These are phyloP conservation scores for Rhea americana DNA, from an alignment of 2,113 vertebrate species.

Conservation along the genomic window DNA sequence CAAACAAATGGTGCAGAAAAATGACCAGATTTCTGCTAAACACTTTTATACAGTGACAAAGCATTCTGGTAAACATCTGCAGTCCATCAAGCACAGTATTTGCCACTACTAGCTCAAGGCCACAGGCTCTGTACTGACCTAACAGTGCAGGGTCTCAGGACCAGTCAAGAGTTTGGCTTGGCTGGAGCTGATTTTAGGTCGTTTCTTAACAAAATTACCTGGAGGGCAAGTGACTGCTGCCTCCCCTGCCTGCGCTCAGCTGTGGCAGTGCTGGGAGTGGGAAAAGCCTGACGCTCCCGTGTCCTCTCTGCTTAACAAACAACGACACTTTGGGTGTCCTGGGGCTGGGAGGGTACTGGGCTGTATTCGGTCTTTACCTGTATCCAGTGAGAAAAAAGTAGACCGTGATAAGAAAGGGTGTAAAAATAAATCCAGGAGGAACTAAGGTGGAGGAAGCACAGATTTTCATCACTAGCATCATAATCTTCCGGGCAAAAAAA, in stretches of 20 bases:
- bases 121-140: background rate
- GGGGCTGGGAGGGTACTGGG: background rate
- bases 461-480: background rate
- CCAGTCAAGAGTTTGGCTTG: background rate
- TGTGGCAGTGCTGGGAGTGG: background rate
- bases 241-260: rapidly evolving
- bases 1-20: background rate
- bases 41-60: background rate
- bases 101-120: background rate
- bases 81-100: background rate
- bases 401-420: background rate
- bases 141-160: background rate
- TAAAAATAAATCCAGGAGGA: background rate
- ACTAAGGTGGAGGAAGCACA: background rate
- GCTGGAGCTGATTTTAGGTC: background rate
- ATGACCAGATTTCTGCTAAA: background rate
- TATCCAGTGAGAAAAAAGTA: background rate
- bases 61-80: background rate
- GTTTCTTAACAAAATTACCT: background rate
- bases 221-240: background rate
- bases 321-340: background rate
- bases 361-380: background rate
- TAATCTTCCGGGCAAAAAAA: background rate
- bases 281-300: background rate
- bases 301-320: background rate